Evolutionary conservation across 2,113 vertebrate genomes (phyloP).

Genomic region (Lophochroa leadbeateri): DNA sequence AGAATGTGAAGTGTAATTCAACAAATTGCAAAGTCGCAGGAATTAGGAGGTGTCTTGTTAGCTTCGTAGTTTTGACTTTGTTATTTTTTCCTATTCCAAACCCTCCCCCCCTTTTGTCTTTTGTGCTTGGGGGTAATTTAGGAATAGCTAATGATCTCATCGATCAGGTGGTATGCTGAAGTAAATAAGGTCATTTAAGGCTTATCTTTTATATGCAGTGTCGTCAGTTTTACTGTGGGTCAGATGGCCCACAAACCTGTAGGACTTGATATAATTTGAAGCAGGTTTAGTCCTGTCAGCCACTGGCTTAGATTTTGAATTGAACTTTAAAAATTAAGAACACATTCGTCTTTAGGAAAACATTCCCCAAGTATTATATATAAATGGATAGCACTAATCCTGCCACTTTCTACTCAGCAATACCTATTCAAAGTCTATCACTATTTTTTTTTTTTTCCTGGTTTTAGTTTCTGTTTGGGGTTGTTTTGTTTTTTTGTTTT

Average conservation of each 20-base stretch:
- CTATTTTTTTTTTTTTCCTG: neutral
- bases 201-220: slow-evolving; percentile 15
- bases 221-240: slow-evolving; percentile 1
- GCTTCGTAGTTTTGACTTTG: neutral
- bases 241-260: neutral
- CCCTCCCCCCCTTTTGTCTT: neutral
- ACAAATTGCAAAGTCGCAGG: neutral
- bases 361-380: neutral
- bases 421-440: neutral
- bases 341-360: neutral
- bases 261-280: slow-evolving; percentile 7
- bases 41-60: neutral
- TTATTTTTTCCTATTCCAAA: neutral
- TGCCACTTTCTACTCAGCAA: neutral
- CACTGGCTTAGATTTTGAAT: slow-evolving; percentile 4
- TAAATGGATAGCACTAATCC: neutral
- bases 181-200: slow-evolving; percentile 43
- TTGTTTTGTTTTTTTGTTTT: neutral
- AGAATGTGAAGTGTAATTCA: neutral
- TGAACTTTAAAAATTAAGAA: neutral
- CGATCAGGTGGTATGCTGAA: neutral
- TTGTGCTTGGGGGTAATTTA: neutral
- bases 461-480: too few relatives aligned
- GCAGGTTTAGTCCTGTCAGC: neutral
- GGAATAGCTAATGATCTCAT: slow-evolving; percentile 34